Base-by-base conservation (phyloP, 2,113 vertebrate species). In the Nothoprocta perdicaria region DNA sequence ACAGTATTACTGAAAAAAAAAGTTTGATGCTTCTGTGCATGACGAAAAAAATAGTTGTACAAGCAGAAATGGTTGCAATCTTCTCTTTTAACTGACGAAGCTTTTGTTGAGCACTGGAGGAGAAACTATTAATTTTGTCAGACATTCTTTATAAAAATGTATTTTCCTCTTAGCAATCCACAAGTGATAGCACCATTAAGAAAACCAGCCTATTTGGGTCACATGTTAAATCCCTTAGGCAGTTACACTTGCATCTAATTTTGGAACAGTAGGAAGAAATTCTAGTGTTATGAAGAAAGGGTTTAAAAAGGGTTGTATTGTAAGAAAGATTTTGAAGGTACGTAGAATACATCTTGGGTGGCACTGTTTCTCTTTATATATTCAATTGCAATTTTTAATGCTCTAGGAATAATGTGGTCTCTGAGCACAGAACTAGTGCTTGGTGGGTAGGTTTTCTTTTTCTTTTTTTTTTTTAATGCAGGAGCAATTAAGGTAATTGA, bases 81-180 rank as follows among this genome's bases (percentile, higher is more conserved):
- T 73, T 53, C 33, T 93, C 5, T 69, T 38, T 33, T 9, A 41
- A 55, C 65, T 73, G 72, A 2, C 0, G 24, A 4, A 2, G 38
- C 94, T 58, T 94, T 95, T 86, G 80, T 86, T 73, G 29, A 74
- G 84, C 89, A 88, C 80, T 91, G 92, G 86, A 96, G 95, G 94
- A 94, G 92, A 97, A 96, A 65, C 66, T 74, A 93, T 95, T 92
- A n/a, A 69, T 80, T 88, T 92, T 68, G 82, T 67, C 89, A 88
- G 85, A 14, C 52, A 9, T 87, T 88, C 86, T 94, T 85, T 46
- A 48, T 31, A 74, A 31, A 43, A 84, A 71, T 74, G 74, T 26
- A 23, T 94, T 95, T 96, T 77, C 66, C 88, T 89, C 76, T 67
- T 52, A 19, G 89, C 2, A 0, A 80, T 83, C 80, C 43, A 68